A percentile compares a stretch with the other conserved stretches of the same genome.
phyloP scores from a whole-genome alignment of 2,797 vertebrate species.

The Pristis pectinata region DNA sequence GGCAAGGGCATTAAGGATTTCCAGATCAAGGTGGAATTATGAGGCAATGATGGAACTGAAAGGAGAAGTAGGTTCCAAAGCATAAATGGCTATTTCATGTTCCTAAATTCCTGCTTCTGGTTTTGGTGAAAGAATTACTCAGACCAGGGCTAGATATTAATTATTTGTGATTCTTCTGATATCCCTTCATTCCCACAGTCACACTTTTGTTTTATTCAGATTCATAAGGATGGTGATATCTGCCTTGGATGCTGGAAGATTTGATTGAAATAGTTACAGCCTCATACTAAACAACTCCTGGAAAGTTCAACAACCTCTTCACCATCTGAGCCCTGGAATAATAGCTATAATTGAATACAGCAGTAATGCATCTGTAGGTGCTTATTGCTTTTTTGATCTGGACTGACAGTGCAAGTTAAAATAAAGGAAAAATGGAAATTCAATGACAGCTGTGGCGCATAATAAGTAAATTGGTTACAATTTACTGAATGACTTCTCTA shows the following conservation, averaged over 20 bases:
- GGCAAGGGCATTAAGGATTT: background rate
- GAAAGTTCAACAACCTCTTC: background rate
- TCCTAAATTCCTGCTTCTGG: background rate
- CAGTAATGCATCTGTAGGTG: background rate
- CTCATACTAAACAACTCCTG: background rate
- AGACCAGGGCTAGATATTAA: background rate
- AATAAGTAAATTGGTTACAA: constrained; percentile 15
- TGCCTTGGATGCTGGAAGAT: background rate
- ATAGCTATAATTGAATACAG: background rate
- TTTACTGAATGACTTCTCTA: constrained; percentile 6
- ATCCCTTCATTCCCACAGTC: background rate
- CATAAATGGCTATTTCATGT: background rate
- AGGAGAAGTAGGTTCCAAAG: background rate
- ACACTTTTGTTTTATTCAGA: background rate
- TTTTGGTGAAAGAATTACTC: background rate
- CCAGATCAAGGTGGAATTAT: background rate
- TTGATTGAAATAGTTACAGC: background rate
- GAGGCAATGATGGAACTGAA: background rate
- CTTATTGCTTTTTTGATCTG: background rate
- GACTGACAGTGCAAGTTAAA: background rate
- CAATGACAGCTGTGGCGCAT: background rate
- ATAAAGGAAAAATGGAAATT: background rate
- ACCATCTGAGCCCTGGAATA: background rate
- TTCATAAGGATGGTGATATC: background rate
- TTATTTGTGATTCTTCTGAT: background rate